phyloP scores from a whole-genome alignment of 2,888 invertebrate genomes.

The Lacanobia oleracea region DNA sequence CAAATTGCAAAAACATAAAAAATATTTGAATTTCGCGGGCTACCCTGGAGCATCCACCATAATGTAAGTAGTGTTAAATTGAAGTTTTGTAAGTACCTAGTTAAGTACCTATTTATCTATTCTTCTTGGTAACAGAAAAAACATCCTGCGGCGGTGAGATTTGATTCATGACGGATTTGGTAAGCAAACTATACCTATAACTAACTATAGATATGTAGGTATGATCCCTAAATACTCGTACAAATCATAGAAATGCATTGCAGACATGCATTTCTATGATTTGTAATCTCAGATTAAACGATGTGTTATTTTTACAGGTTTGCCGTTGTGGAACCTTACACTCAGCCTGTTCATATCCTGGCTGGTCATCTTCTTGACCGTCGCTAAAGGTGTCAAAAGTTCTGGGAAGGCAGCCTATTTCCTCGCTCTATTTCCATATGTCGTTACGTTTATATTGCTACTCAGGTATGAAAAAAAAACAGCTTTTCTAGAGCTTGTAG shows the following conservation, averaged over 20 bases:
- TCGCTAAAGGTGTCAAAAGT: conserved; percentile 94
- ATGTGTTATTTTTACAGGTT: conserved; percentile 74
- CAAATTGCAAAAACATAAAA: too few species aligned
- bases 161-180: conserved; percentile 80
- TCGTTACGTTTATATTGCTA: conserved; percentile 93
- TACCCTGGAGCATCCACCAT: too few species aligned
- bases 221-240: too few species aligned
- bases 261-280: too few species aligned
- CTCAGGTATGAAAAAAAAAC: conserved; percentile 87
- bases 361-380: conserved; percentile 93
- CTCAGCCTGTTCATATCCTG: conserved; percentile 93
- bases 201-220: background rate
- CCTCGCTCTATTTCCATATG: conserved; percentile 96
- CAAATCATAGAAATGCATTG: too few species aligned
- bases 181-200: conserved; percentile 60
- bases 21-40: too few species aligned
- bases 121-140: conserved; percentile 68
- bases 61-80: background rate
- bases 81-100: background rate
- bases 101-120: too few species aligned
- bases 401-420: conserved; percentile 97
- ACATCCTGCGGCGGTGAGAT: conserved; percentile 75
- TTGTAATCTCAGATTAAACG: too few species aligned
- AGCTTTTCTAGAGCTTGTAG: too few species aligned
- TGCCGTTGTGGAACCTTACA: conserved; percentile 93